phyloP scores from a whole-genome alignment of 2,888 invertebrate genomes.

The Synanthedon tipuliformis region DNA sequence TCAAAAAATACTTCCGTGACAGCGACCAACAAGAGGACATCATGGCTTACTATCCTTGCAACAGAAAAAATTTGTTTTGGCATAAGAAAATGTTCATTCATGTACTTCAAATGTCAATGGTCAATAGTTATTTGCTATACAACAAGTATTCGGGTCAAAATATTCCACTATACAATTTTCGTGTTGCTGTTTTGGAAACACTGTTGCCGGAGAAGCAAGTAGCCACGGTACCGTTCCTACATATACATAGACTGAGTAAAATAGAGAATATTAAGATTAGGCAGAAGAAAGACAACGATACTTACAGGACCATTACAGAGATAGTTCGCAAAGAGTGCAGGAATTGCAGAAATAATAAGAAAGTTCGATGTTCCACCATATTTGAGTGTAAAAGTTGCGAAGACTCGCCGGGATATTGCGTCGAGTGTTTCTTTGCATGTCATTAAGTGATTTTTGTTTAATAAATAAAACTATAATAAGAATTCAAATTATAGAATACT shows the following conservation, averaged over 20 bases:
- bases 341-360: conserved; percentile 15
- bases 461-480: too few species aligned
- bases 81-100: conserved; percentile 14
- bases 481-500: too few species aligned
- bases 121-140: background rate
- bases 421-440: conserved; percentile 13
- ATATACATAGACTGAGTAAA: conserved; percentile 13
- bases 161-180: background rate
- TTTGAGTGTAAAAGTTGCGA: conserved; percentile 18
- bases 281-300: conserved; percentile 7
- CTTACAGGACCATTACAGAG: conserved; percentile 9
- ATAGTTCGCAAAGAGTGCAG: conserved; percentile 17
- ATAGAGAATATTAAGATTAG: conserved; percentile 12
- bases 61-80: conserved; percentile 13
- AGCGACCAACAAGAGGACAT: conserved; percentile 14
- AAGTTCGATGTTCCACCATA: conserved; percentile 12
- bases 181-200: background rate
- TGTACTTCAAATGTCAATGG: conserved; percentile 11
- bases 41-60: conserved; percentile 12
- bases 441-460: background rate
- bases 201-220: background rate
- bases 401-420: conserved; percentile 14
- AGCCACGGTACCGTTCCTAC: background rate
- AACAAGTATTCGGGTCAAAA: background rate
- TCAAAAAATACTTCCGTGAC: conserved; percentile 13